phyloP scores from a whole-genome alignment of 2,888 invertebrate species.

The Neoaliturus tenellus region DNA sequence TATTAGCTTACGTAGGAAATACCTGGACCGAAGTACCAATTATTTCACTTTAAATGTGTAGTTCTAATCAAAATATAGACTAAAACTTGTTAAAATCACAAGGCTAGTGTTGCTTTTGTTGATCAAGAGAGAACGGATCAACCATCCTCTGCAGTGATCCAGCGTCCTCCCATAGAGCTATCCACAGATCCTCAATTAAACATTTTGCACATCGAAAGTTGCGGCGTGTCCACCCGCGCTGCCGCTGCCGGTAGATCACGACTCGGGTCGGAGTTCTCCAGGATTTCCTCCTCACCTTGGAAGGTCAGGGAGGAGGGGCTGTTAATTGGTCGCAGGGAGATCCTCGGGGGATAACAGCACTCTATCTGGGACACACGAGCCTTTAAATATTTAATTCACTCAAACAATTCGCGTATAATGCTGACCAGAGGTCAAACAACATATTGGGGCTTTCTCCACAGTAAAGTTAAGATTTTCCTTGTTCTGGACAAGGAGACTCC shows the following conservation, averaged over 20 bases:
- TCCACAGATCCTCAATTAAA: no score
- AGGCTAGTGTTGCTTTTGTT: no score
- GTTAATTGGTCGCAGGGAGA: constrained; percentile 12
- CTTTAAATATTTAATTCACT: constrained; percentile 16
- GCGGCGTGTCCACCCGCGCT: not conserved
- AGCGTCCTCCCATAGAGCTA: no score
- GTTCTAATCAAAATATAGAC: no score
- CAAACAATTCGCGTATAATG: not conserved
- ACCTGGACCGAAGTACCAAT: no score
- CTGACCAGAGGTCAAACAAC: not conserved
- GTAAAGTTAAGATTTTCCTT: not conserved
- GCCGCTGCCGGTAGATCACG: constrained; percentile 7
- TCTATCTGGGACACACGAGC: not conserved
- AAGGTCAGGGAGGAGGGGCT: constrained; percentile 16
- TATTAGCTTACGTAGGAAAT: no score
- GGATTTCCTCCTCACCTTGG: constrained; percentile 31
- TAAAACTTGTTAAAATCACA: no score
- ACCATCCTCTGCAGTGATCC: no score
- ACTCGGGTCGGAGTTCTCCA: constrained; percentile 7
- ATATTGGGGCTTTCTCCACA: not conserved
- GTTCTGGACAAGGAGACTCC: no score
- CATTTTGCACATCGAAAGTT: no score
- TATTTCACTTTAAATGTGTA: no score
- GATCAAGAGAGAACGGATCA: no score
- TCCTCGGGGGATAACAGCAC: constrained; percentile 4